These are phyloP conservation scores for Lagorchestes hirsutus DNA, from an alignment of 2,797 vertebrate genomes.

Conservation along the genomic window DNA sequence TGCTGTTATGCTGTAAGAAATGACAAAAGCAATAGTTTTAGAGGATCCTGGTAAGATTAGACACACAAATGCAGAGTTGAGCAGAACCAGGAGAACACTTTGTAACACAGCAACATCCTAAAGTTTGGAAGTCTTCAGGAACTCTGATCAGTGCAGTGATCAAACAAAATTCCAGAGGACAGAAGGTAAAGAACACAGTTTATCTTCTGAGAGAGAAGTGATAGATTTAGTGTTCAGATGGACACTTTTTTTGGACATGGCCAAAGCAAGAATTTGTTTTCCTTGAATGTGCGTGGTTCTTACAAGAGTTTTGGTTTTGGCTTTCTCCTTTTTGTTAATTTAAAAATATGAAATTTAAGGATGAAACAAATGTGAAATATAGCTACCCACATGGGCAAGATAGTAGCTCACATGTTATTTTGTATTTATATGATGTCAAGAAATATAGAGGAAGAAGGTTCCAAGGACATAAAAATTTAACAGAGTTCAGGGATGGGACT, in stretches of 20 bases:
- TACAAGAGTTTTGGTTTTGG: not conserved
- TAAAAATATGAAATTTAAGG: not conserved
- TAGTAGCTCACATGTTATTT: not conserved
- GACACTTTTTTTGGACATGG: not conserved
- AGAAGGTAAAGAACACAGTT: not conserved
- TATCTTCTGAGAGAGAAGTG: not conserved
- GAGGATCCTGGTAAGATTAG: not conserved
- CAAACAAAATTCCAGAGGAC: not conserved
- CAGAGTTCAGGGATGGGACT: not conserved
- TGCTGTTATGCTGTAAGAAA: not conserved
- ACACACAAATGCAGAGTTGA: not conserved
- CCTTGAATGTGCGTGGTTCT: not conserved
- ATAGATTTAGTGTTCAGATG: not conserved
- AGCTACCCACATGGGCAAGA: not conserved
- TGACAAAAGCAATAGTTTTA: not conserved
- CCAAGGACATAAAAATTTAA: not conserved
- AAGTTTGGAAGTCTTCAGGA: not conserved
- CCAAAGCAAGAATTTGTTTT: not conserved
- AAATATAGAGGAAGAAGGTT: not conserved
- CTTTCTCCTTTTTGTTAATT: not conserved
- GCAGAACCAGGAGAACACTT: not conserved
- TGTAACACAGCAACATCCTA: not conserved
- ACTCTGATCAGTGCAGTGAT: not conserved
- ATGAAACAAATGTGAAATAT: not conserved
- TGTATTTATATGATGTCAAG: not conserved